Evolutionary conservation across 1,140 invertebrate species (phyloP).

Genomic region (Caenorhabditis elegans): DNA sequence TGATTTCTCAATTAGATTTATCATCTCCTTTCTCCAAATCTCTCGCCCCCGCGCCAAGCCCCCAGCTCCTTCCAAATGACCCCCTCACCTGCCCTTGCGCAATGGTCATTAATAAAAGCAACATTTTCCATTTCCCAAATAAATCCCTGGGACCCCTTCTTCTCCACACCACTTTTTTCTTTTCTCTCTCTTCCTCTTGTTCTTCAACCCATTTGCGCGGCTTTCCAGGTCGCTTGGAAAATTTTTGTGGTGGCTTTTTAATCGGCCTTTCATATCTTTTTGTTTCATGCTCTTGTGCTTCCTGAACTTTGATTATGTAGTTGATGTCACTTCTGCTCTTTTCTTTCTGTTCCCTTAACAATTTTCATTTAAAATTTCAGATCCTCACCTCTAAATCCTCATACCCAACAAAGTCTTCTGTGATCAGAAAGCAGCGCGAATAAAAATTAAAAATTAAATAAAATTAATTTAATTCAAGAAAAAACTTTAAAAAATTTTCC

Average conservation of each 20-base stretch:
- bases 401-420: neutral
- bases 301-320: slow-evolving; percentile 8
- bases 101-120: slow-evolving; percentile 27
- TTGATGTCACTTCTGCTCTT: neutral
- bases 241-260: slow-evolving; percentile 10
- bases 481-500: neutral
- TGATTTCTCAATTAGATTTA: too few relatives aligned
- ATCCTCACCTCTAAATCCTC: neutral
- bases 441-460: neutral
- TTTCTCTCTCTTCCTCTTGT: neutral
- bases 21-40: too few relatives aligned
- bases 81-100: slow-evolving; percentile 10
- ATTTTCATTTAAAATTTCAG: neutral
- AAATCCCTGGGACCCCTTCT: neutral
- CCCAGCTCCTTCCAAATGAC: slow-evolving; percentile 6
- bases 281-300: too few relatives aligned
- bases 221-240: neutral
- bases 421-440: neutral
- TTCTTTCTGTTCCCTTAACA: too few relatives aligned
- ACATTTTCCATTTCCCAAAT: neutral
- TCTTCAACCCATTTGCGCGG: neutral
- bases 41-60: neutral
- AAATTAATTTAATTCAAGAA: too few relatives aligned
- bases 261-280: neutral
- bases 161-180: neutral